Evolutionary conservation across 2,797 vertebrate species (phyloP).

Genomic region (Astyanax mexicanus): DNA sequence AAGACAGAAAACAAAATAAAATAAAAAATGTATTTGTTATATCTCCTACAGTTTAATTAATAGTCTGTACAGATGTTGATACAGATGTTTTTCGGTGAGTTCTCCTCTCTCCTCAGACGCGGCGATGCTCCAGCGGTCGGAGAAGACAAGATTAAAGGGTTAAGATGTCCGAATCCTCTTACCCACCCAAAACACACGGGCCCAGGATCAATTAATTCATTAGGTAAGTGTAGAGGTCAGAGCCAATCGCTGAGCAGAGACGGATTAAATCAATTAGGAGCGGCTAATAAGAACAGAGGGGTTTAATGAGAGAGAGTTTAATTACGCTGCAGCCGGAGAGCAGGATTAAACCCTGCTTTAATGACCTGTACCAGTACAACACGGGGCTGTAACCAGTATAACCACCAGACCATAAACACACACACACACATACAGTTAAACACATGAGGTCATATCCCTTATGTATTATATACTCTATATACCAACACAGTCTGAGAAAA

Average conservation of each 20-base stretch:
- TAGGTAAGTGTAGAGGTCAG: constrained; percentile 84
- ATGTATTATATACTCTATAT: too few relatives aligned
- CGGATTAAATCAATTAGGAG: constrained; percentile 97
- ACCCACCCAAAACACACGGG: constrained; percentile 68
- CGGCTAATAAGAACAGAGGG: constrained; percentile 89
- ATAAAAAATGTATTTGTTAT: too few relatives aligned
- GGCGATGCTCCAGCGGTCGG: constrained; percentile 49
- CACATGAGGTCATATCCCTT: not conserved
- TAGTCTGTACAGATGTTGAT: too few relatives aligned
- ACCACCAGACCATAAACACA: constrained; percentile 16
- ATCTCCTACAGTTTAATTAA: too few relatives aligned
- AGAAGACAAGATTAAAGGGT: constrained; percentile 74
- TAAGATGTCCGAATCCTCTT: constrained; percentile 74
- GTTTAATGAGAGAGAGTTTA: constrained; percentile 97
- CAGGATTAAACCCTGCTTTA: constrained; percentile 75
- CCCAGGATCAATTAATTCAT: constrained; percentile 83
- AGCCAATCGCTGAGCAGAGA: constrained; percentile 74
- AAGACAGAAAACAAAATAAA: too few relatives aligned
- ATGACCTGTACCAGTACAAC: constrained; percentile 62
- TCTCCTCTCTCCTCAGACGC: too few relatives aligned
- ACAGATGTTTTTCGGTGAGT: too few relatives aligned
- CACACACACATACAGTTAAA: too few relatives aligned
- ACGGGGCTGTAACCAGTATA: not conserved
- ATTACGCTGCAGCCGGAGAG: constrained; percentile 83
- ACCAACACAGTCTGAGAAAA: too few relatives aligned